phyloP scores from a whole-genome alignment of 2,113 vertebrate species.

The Bolborhynchus lineola region DNA sequence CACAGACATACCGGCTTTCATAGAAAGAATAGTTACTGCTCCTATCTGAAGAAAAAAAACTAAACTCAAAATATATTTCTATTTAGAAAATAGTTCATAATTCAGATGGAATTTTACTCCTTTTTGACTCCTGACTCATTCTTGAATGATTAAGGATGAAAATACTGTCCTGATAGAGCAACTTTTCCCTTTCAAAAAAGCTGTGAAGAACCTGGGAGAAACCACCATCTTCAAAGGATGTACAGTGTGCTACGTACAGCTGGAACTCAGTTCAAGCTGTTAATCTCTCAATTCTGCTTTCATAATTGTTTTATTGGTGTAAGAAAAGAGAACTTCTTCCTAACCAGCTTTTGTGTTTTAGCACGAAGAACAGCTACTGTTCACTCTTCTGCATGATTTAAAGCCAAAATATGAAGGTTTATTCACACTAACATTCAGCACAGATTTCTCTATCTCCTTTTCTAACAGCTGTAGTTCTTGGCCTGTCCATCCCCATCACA shows the following conservation, averaged over 20 bases:
- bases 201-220: neutral
- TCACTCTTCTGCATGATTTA: neutral
- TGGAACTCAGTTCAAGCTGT: neutral
- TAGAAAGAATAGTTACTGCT: neutral
- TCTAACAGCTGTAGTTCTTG: neutral
- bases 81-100: neutral
- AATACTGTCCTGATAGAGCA: neutral
- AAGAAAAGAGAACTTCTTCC: neutral
- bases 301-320: neutral
- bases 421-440: neutral
- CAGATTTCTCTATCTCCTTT: neutral
- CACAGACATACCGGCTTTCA: neutral
- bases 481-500: neutral
- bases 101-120: neutral
- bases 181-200: neutral
- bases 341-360: neutral
- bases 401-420: neutral
- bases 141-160: neutral
- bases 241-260: neutral
- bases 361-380: neutral
- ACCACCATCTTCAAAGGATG: neutral
- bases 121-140: neutral
- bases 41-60: neutral
- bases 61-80: neutral
- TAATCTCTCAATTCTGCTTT: neutral